phyloP scores from a whole-genome alignment of 2,113 vertebrate species.

The Varanus salvator region DNA sequence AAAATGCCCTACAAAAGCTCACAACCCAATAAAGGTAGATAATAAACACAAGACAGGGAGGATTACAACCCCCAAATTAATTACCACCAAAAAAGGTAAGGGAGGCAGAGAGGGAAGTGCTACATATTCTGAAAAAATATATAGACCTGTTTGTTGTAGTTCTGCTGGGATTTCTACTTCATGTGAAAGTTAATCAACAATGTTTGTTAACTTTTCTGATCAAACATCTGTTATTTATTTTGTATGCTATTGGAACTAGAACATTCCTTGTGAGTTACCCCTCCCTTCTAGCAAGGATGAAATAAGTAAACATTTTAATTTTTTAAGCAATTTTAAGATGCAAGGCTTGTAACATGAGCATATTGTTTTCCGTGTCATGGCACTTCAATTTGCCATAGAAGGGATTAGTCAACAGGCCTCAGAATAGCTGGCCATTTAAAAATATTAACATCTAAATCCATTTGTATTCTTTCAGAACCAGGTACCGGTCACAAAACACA shows the following conservation, averaged over 20 bases:
- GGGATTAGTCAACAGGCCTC: not conserved
- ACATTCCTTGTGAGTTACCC: not conserved
- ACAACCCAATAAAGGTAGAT: not conserved
- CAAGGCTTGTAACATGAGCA: not conserved
- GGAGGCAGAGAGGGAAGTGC: no score
- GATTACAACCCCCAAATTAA: not conserved
- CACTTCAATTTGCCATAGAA: not conserved
- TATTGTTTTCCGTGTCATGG: not conserved
- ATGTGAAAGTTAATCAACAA: not conserved
- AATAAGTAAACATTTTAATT: not conserved
- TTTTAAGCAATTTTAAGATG: not conserved
- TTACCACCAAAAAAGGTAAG: not conserved
- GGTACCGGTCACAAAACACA: not conserved
- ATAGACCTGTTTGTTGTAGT: not conserved
- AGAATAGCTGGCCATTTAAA: not conserved
- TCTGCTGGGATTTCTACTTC: not conserved
- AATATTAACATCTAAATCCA: not conserved
- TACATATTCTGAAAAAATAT: not conserved
- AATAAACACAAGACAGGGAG: not conserved
- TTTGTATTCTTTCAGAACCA: not conserved
- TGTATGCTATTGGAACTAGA: not conserved
- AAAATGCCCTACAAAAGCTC: no score
- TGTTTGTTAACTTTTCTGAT: not conserved
- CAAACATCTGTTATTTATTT: constrained; percentile 1
- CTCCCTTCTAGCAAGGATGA: not conserved